Conservation (phyloP, 2,113 vertebrate species). For the Ochotona princeps region DNA sequence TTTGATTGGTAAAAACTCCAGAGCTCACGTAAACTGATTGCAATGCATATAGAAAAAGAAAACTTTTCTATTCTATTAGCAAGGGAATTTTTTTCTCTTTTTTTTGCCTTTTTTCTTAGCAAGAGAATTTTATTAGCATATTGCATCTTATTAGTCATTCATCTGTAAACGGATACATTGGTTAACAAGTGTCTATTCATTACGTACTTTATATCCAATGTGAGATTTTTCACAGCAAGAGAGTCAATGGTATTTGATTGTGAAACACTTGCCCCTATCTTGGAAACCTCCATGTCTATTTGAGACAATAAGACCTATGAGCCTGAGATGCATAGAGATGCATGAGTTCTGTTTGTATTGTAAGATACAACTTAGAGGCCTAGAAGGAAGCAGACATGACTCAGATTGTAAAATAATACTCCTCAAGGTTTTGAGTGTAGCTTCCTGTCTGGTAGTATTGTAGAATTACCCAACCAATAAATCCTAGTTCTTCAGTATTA, state of each 20-base stretch:
- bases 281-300: background rate
- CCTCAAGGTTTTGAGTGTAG: background rate
- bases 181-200: conserved; percentile 43
- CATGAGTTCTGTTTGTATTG: background rate
- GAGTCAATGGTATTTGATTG: conserved; percentile 11
- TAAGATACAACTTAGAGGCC: background rate
- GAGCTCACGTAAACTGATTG: conserved; percentile 53
- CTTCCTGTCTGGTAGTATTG: background rate
- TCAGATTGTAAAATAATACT: background rate
- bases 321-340: background rate
- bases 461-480: background rate
- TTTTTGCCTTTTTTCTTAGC: no score
- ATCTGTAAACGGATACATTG: conserved; percentile 59
- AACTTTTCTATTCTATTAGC: background rate
- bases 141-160: conserved; percentile 63
- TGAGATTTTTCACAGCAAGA: conserved; percentile 32
- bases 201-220: conserved; percentile 32
- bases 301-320: conserved; percentile 17
- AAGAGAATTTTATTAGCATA: conserved; percentile 31
- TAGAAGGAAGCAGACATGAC: background rate
- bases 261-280: conserved; percentile 7
- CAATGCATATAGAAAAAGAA: conserved; percentile 36
- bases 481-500: background rate
- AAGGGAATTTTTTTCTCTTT: no score
- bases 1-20: conserved; percentile 44